Percentiles rank a stretch among this genome's conserved stretches.
phyloP scores from a whole-genome alignment of 2,888 invertebrate species.

The Aleiodes leptofemur region DNA sequence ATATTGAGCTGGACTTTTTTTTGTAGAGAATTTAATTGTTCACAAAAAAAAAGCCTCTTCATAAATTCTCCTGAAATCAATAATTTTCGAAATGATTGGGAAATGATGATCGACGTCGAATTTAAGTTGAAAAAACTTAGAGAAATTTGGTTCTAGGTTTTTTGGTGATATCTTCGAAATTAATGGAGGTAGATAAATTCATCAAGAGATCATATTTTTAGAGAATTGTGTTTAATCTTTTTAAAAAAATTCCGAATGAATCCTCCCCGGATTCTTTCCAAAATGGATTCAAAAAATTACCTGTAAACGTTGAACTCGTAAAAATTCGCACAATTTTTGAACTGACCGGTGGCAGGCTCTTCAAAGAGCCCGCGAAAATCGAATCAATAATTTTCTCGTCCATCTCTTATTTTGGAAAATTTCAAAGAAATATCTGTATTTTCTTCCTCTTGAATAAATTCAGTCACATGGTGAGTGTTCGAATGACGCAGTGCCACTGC shows the following conservation, averaged over 20 bases:
- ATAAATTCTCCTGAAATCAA: no score
- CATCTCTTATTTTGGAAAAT: conserved; percentile 77
- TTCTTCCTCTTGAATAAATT: neutral
- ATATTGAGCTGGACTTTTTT: no score
- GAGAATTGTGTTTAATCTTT: no score
- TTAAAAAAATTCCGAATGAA: no score
- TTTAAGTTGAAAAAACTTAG: neutral
- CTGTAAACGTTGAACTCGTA: conserved; percentile 98
- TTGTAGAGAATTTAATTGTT: neutral
- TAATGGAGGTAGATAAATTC: no score
- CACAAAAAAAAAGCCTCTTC: no score
- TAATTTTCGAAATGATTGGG: no score
- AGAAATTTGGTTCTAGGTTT: neutral
- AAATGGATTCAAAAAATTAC: conserved; percentile 76
- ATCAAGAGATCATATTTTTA: no score
- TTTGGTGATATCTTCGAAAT: conserved; percentile 9
- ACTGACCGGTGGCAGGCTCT: conserved; percentile 94
- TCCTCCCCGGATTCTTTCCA: no score
- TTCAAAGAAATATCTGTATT: conserved; percentile 7
- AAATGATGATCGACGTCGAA: no score
- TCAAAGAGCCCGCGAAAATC: conserved; percentile 92
- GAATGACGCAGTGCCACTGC: conserved; percentile 28
- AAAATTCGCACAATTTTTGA: conserved; percentile 99
- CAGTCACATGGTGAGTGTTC: neutral
- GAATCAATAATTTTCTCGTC: conserved; percentile 93